These are phyloP conservation scores for Imbricaverruca yamaguchii DNA, from an alignment of 2,888 invertebrate genomes.

Conservation along the genomic window DNA sequence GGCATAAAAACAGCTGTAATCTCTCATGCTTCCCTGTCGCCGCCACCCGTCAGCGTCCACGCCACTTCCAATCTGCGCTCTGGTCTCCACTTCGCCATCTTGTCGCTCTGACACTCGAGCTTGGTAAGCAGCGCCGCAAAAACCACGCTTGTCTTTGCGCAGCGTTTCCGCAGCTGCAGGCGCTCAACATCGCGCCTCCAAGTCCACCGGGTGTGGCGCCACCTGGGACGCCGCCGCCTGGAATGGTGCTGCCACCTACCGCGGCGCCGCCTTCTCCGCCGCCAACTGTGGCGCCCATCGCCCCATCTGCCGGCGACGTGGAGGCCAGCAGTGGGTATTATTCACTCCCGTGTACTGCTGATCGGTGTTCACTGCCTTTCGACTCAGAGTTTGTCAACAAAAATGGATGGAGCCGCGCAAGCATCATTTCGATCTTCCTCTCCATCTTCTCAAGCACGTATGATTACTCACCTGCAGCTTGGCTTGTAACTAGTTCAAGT, in stretches of 20 bases:
- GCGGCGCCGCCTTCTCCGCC: not conserved
- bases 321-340: not conserved
- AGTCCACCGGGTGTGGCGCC: not conserved
- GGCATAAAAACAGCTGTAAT: too few species aligned
- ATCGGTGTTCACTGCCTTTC: not conserved
- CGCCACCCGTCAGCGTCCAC: too few species aligned
- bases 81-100: not conserved
- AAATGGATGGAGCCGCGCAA: too few species aligned
- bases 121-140: not conserved
- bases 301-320: not conserved
- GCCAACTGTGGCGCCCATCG: not conserved
- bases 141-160: not conserved
- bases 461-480: not conserved
- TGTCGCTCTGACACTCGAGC: not conserved
- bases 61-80: too few species aligned
- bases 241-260: conserved; percentile 1
- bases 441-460: not conserved
- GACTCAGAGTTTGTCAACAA: too few species aligned
- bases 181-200: not conserved
- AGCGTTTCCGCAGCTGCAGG: not conserved
- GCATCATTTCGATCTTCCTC: not conserved
- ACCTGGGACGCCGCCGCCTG: not conserved
- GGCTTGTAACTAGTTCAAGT: too few species aligned
- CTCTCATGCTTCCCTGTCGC: too few species aligned
- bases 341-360: not conserved